Evolutionary conservation across 2,888 invertebrate species (phyloP).

Genomic region (Drosophila neutralis): DNA sequence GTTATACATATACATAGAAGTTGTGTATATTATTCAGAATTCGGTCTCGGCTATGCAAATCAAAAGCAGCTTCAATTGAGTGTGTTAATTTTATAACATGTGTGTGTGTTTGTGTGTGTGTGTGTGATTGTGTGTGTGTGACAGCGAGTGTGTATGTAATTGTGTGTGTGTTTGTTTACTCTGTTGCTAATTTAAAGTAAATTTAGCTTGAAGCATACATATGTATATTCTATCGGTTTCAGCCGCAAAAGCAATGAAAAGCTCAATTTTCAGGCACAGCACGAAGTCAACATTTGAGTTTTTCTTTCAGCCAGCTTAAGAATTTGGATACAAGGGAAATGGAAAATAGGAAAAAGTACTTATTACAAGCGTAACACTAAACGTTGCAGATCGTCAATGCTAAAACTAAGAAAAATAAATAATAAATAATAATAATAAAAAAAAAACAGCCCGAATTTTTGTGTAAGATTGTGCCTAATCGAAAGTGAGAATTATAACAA

Average conservation of each 20-base stretch:
- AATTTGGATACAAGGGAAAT: conserved; percentile 27
- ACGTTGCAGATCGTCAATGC: conserved; percentile 6
- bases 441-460: conserved; percentile 57
- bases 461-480: conserved; percentile 65
- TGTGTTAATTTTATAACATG: conserved; percentile 16
- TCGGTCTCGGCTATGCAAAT: conserved; percentile 30
- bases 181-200: conserved; percentile 49
- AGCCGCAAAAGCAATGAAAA: conserved; percentile 62
- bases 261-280: conserved; percentile 54
- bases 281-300: conserved; percentile 31
- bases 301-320: conserved; percentile 17
- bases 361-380: neutral
- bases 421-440: neutral
- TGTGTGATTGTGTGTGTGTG: neutral
- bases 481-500: conserved; percentile 56
- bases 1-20: conserved; percentile 1
- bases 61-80: conserved; percentile 24
- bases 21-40: conserved; percentile 1
- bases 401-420: conserved; percentile 29
- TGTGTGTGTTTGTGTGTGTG: neutral
- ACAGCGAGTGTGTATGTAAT: conserved; percentile 1
- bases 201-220: conserved; percentile 69
- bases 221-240: conserved; percentile 72
- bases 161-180: conserved; percentile 16
- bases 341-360: conserved; percentile 3